Evolutionary conservation across 2,113 vertebrate genomes (phyloP).

Genomic region (Oenanthe melanoleuca): DNA sequence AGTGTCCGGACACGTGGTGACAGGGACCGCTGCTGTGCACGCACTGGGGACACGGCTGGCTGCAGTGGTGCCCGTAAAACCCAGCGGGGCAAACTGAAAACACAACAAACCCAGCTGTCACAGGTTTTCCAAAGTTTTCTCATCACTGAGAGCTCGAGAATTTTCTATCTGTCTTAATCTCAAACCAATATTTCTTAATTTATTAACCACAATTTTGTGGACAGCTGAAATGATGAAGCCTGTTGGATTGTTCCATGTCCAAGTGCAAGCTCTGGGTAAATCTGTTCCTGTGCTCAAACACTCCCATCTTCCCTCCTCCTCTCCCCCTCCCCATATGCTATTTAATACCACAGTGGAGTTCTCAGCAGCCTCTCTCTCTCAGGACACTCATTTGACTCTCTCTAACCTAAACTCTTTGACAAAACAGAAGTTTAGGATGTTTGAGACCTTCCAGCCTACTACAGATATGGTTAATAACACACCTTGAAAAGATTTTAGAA

Average conservation of each 20-base stretch:
- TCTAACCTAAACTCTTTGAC: not conserved
- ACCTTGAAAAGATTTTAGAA: not conserved
- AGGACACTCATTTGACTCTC: not conserved
- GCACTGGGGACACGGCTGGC: slow-evolving; percentile 91
- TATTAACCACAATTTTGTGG: not conserved
- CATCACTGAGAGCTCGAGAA: not conserved
- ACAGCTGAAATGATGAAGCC: not conserved
- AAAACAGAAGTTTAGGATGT: not conserved
- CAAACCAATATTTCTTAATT: not conserved
- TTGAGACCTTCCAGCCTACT: not conserved
- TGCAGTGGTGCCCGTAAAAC: slow-evolving; percentile 91
- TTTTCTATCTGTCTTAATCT: not conserved
- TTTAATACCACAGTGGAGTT: not conserved
- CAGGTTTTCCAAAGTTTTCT: not conserved
- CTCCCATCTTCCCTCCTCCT: not conserved
- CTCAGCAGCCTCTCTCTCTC: not conserved
- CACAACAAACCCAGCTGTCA: not conserved
- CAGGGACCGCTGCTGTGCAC: slow-evolving; percentile 93
- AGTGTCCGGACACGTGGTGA: slow-evolving; percentile 90
- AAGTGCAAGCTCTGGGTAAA: not conserved
- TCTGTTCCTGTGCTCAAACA: not conserved
- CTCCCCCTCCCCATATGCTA: not conserved
- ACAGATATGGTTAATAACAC: not conserved
- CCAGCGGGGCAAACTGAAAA: slow-evolving; percentile 89
- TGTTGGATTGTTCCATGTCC: not conserved